Evolutionary conservation across 1,140 invertebrate genomes (phyloP).

Genomic region (Triops cancriformis): DNA sequence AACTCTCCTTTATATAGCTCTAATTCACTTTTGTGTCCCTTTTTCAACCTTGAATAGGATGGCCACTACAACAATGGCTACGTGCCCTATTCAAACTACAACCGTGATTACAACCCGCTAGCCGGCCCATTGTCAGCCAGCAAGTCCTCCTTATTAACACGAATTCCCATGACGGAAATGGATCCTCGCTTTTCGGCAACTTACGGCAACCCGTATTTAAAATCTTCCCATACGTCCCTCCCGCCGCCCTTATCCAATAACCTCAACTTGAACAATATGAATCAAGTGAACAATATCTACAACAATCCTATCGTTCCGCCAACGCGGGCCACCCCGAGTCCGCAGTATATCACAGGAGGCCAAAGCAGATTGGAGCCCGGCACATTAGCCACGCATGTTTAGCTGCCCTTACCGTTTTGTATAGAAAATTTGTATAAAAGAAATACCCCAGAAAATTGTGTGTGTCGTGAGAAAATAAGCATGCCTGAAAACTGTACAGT

Average conservation of each 20-base stretch:
- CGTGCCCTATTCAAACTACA: conserved; percentile 78
- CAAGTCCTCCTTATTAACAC: conserved; percentile 45
- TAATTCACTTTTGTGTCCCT: conserved; percentile 20
- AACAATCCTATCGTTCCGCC: conserved; percentile 23
- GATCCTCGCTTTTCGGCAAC: conserved; percentile 78
- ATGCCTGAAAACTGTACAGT: conserved; percentile 2
- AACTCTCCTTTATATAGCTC: not conserved
- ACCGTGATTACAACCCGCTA: conserved; percentile 72
- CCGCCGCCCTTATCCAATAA: conserved; percentile 38
- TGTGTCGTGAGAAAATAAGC: not conserved
- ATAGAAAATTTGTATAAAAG: conserved; percentile 17
- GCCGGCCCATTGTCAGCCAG: conserved; percentile 35
- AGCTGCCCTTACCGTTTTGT: conserved; percentile 34
- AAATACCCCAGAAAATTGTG: not conserved
- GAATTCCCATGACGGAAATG: conserved; percentile 52
- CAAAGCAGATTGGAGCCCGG: conserved; percentile 46
- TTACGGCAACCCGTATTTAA: conserved; percentile 78
- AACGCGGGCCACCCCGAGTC: conserved; percentile 15
- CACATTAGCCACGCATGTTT: conserved; percentile 52
- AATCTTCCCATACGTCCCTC: conserved; percentile 46
- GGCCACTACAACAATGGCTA: conserved; percentile 79
- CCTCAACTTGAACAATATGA: conserved; percentile 28
- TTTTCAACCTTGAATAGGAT: conserved; percentile 44
- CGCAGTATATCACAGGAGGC: conserved; percentile 43
- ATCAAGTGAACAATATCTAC: conserved; percentile 18